Evolutionary conservation across 2,113 vertebrate species (phyloP).

Genomic region (Sinocyclocheilus rhinocerous): DNA sequence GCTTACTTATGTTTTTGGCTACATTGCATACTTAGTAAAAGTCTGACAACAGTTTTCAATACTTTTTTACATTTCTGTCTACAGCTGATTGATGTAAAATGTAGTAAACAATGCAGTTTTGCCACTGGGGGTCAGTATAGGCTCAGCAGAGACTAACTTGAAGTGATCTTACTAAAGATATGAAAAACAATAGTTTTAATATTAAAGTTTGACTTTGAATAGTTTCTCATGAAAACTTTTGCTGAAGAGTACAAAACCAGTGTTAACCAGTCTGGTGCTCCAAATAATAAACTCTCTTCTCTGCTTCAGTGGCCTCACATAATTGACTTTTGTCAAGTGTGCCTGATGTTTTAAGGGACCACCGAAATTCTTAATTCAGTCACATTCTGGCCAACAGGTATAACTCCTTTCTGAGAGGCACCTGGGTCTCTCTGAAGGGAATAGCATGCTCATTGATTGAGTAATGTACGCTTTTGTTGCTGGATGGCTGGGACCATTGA

Average conservation of each 20-base stretch:
- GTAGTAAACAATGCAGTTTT: not conserved
- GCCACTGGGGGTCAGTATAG: slow-evolving; percentile 21
- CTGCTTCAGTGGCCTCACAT: not conserved
- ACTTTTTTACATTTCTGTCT: no score
- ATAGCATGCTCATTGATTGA: slow-evolving; percentile 46
- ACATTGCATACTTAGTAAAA: no score
- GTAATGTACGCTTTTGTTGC: slow-evolving; percentile 48
- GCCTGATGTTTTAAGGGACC: not conserved
- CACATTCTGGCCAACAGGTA: not conserved
- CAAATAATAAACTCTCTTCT: not conserved
- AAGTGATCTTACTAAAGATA: no score
- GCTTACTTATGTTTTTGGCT: no score
- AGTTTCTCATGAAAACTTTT: not conserved
- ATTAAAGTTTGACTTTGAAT: not conserved
- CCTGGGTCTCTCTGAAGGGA: not conserved
- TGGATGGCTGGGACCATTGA: slow-evolving; percentile 27
- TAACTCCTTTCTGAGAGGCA: not conserved
- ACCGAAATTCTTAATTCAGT: not conserved
- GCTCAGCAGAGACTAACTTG: not conserved
- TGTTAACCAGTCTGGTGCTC: not conserved
- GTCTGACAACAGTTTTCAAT: no score
- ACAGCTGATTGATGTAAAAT: no score
- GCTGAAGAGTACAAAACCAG: not conserved
- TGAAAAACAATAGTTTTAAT: not conserved
- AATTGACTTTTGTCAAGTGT: not conserved